A percentile compares a stretch with the other conserved stretches of the same genome.
Conservation (phyloP, 2,888 invertebrate species). For the Euproctis similis region DNA sequence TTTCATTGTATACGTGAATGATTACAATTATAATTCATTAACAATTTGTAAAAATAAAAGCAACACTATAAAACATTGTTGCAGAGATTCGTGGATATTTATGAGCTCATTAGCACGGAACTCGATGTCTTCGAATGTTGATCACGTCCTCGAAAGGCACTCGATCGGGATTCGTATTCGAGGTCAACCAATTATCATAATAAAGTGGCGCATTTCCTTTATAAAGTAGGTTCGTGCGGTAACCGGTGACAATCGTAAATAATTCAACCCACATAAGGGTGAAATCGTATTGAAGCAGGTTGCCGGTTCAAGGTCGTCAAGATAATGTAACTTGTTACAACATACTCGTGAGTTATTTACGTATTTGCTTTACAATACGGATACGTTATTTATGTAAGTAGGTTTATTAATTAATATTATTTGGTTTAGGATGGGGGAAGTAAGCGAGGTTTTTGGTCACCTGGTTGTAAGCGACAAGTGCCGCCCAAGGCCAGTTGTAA, state of each 20-base stretch:
- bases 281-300: slow-evolving; percentile 9
- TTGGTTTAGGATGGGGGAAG: no score
- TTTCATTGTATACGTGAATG: no score
- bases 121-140: slow-evolving; percentile 35
- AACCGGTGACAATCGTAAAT: slow-evolving; percentile 30
- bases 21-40: no score
- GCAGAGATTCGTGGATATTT: slow-evolving; percentile 30
- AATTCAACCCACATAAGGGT: slow-evolving; percentile 21
- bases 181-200: slow-evolving; percentile 40
- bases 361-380: no score
- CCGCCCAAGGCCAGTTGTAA: no score
- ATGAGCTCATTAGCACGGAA: slow-evolving; percentile 38
- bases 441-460: no score
- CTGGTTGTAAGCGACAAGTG: no score
- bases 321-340: slow-evolving; percentile 1
- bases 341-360: no score
- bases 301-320: slow-evolving; percentile 9
- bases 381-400: no score
- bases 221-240: slow-evolving; percentile 33
- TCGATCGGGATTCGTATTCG: slow-evolving; percentile 34
- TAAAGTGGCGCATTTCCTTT: slow-evolving; percentile 39
- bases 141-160: slow-evolving; percentile 33
- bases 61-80: slow-evolving; percentile 11
- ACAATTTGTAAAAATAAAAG: no score
- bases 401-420: no score